These are phyloP conservation scores for Unio delphinus DNA, from an alignment of 2,888 invertebrate genomes.

Conservation along the genomic window DNA sequence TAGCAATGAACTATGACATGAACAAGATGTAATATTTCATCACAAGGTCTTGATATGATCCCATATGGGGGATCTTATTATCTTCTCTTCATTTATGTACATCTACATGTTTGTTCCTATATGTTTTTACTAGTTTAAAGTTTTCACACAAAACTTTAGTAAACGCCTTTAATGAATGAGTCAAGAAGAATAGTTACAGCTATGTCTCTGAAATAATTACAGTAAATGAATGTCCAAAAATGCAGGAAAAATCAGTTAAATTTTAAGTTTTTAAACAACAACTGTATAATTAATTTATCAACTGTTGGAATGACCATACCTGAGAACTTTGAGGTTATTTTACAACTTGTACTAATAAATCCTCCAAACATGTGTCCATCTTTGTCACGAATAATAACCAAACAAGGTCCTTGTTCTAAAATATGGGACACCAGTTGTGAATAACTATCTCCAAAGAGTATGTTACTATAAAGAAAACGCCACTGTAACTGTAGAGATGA, in stretches of 20 bases:
- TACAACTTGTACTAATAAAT: constrained; percentile 87
- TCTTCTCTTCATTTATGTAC: too few relatives aligned
- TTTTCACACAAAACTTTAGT: too few relatives aligned
- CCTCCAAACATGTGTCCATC: constrained; percentile 91
- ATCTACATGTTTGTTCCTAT: too few relatives aligned
- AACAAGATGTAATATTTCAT: too few relatives aligned
- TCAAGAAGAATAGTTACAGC: too few relatives aligned
- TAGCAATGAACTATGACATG: too few relatives aligned
- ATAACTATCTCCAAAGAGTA: constrained; percentile 86
- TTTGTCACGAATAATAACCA: constrained; percentile 84
- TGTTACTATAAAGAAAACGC: constrained; percentile 82
- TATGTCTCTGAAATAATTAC: too few relatives aligned
- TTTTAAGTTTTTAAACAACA: background rate
- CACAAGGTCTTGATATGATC: too few relatives aligned
- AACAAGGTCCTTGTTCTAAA: constrained; percentile 74
- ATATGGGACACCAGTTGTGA: constrained; percentile 72
- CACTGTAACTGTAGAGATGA: constrained; percentile 83
- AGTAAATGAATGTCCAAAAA: too few relatives aligned
- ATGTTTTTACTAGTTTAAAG: too few relatives aligned
- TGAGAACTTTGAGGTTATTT: constrained; percentile 82
- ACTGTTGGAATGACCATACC: constrained; percentile 72
- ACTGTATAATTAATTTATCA: background rate
- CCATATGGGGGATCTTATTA: too few relatives aligned
- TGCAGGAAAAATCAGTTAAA: background rate
- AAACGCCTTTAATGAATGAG: too few relatives aligned